These are phyloP conservation scores for Dendrophyllia cribrosa DNA, from an alignment of 64 coral and sea anemone genomes.

Conservation along the genomic window DNA sequence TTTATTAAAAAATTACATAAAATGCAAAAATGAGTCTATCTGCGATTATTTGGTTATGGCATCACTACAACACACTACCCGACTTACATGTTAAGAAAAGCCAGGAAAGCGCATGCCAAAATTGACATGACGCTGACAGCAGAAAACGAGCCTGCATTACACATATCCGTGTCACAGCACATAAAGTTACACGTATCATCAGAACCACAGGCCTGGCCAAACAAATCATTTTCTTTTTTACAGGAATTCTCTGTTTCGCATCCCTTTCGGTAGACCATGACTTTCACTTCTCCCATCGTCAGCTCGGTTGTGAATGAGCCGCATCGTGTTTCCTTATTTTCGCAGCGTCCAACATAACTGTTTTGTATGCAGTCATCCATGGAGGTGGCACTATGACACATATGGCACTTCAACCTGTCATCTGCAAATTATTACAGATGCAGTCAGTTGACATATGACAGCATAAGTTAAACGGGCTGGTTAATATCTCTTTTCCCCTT, in stretches of 20 bases:
- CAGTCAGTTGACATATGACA: too few relatives aligned
- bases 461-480: too few relatives aligned
- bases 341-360: background rate
- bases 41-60: too few relatives aligned
- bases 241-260: background rate
- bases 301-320: background rate
- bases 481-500: too few relatives aligned
- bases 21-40: too few relatives aligned
- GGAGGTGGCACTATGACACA: background rate
- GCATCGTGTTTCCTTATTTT: background rate
- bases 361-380: conserved; percentile 30
- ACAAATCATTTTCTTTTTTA: background rate
- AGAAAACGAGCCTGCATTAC: conserved; percentile 18
- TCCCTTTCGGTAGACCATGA: conserved; percentile 26
- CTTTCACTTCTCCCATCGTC: background rate
- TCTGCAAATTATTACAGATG: background rate
- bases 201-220: background rate
- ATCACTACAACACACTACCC: background rate
- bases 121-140: background rate
- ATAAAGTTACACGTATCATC: background rate
- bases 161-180: background rate
- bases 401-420: background rate
- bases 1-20: too few relatives aligned
- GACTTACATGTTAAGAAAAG: background rate
- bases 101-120: background rate